These are phyloP conservation scores for Diaperis boleti DNA, from an alignment of 2,888 invertebrate species.

Conservation along the genomic window DNA sequence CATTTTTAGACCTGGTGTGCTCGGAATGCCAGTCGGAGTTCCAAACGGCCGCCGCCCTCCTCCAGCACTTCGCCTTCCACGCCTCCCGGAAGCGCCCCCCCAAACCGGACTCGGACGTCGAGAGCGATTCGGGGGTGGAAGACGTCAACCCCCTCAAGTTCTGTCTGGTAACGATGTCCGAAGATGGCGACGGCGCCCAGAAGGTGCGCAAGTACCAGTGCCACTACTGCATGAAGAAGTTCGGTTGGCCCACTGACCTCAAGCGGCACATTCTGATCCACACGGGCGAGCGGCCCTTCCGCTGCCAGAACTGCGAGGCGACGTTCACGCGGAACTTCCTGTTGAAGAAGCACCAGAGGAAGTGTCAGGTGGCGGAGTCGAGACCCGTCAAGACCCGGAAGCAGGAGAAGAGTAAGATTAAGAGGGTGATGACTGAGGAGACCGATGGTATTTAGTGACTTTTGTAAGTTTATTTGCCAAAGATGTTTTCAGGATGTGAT, in stretches of 20 bases:
- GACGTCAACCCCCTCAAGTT: conserved; percentile 58
- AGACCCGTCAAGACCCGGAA: conserved; percentile 51
- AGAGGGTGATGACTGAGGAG: conserved; percentile 30
- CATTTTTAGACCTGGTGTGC: conserved; percentile 57
- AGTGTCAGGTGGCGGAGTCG: conserved; percentile 54
- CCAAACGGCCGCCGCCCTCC: conserved; percentile 58
- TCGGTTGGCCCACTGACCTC: conserved; percentile 65
- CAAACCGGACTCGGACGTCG: conserved; percentile 43
- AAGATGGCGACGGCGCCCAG: conserved; percentile 29
- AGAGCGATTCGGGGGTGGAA: conserved; percentile 45
- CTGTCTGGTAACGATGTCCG: conserved; percentile 59
- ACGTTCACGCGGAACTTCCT: conserved; percentile 65
- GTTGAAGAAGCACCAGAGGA: conserved; percentile 64
- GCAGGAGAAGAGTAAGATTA: conserved; percentile 50
- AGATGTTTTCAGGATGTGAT: conserved; percentile 23
- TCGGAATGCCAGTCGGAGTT: conserved; percentile 58
- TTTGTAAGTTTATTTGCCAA: conserved; percentile 22
- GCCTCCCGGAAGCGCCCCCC: conserved; percentile 47
- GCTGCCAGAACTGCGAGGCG: conserved; percentile 61
- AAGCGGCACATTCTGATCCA: conserved; percentile 65
- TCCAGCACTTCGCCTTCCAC: conserved; percentile 63
- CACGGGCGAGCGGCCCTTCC: conserved; percentile 64
- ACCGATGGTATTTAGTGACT: background rate
- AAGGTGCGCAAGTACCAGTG: conserved; percentile 59
- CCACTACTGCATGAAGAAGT: conserved; percentile 60